Conservation (phyloP, 2,113 vertebrate genomes). For the Smithornis capensis region DNA sequence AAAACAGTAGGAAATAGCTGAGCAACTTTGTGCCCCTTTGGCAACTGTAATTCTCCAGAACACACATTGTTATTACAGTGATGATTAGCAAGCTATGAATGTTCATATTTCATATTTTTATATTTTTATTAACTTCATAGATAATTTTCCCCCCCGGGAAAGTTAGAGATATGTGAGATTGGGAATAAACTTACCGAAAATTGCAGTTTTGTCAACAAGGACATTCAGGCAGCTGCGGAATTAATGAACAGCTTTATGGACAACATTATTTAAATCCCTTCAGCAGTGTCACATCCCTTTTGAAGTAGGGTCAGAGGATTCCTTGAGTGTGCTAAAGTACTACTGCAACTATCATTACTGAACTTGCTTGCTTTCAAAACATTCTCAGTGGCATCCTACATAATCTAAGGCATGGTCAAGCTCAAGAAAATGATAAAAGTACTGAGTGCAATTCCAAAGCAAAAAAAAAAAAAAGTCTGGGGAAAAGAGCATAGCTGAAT, state of each 20-base stretch:
- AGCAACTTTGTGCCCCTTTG: not conserved
- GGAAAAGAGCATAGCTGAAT: not conserved
- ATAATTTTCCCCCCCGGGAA: not conserved
- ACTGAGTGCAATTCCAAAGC: not conserved
- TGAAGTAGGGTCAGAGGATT: not conserved
- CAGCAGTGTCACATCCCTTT: not conserved
- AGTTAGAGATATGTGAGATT: not conserved
- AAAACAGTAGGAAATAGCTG: constrained; percentile 18
- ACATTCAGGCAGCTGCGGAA: not conserved
- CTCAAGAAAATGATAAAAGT: not conserved
- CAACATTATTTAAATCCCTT: not conserved
- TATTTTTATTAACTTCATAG: not conserved
- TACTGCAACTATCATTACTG: not conserved
- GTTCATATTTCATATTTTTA: not conserved
- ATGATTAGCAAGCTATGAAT: not conserved
- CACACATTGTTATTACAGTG: not conserved
- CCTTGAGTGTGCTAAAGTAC: not conserved
- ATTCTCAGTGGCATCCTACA: not conserved
- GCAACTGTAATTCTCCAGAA: not conserved
- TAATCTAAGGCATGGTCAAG: not conserved
- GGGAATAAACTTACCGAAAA: not conserved
- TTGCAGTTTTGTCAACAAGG: not conserved
- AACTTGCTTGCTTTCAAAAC: not conserved
- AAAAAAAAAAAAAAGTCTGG: not conserved
- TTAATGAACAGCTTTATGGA: not conserved